Percentiles rank a stretch among this genome's conserved stretches.
Evolutionary conservation across 2,113 vertebrate species (phyloP).

Genomic region (Alethe diademata): DNA sequence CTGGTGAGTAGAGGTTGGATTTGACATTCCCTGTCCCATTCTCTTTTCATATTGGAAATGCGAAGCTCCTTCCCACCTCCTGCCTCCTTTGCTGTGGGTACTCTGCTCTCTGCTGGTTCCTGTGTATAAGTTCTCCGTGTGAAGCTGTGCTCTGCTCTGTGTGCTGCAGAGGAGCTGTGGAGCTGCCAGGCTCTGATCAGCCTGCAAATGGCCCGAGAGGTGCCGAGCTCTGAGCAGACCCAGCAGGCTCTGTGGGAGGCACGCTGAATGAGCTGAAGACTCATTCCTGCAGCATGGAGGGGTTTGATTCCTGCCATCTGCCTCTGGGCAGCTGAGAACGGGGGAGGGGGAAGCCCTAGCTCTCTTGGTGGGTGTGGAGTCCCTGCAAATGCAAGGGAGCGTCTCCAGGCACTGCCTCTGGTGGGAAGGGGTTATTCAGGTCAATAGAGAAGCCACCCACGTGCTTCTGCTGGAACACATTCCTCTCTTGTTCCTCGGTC

Average conservation of each 20-base stretch:
- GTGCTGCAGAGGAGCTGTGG: not conserved
- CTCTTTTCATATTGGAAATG: conserved; percentile 3
- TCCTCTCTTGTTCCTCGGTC: not conserved
- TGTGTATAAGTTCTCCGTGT: conserved; percentile 21
- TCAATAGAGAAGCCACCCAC: not conserved
- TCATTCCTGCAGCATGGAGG: not conserved
- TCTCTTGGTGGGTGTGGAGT: not conserved
- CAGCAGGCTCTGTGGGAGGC: conserved; percentile 14
- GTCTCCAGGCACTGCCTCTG: not conserved
- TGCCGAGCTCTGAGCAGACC: not conserved
- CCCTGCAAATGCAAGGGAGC: not conserved
- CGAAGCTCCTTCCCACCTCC: conserved; percentile 36
- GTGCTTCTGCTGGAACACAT: not conserved
- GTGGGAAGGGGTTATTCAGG: not conserved
- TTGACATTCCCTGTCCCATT: conserved; percentile 16
- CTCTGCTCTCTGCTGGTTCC: conserved; percentile 66
- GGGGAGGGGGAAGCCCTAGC: conserved; percentile 9
- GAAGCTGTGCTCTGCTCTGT: not conserved
- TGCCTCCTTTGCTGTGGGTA: conserved; percentile 48
- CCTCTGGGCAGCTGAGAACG: conserved; percentile 10
- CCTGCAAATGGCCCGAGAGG: conserved; percentile 40
- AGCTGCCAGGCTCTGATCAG: conserved; percentile 6
- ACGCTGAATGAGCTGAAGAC: not conserved
- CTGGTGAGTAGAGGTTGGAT: conserved; percentile 51
- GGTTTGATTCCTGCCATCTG: conserved; percentile 24